These are phyloP conservation scores for Crocuta crocuta DNA, from an alignment of 2,113 vertebrate species.

Conservation along the genomic window DNA sequence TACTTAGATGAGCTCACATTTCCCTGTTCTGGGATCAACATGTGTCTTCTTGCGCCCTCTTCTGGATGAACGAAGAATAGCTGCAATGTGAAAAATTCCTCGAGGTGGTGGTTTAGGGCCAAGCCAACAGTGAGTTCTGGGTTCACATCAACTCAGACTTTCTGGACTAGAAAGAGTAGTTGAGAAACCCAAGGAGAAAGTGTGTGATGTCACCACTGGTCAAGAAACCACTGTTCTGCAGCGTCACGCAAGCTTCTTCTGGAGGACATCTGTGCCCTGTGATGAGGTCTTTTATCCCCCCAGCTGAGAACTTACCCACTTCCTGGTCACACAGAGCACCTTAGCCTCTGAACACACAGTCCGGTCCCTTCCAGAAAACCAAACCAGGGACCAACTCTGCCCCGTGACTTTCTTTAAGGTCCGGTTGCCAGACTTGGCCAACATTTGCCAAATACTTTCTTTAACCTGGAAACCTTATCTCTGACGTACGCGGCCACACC, in stretches of 20 bases:
- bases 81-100: neutral
- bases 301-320: neutral
- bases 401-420: neutral
- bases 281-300: accelerated
- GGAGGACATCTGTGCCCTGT: no score
- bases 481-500: accelerated
- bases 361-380: neutral
- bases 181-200: neutral
- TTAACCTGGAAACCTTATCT: accelerated
- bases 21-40: neutral
- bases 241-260: accelerated
- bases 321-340: no score
- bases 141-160: neutral
- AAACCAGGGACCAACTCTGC: neutral
- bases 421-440: neutral
- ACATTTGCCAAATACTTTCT: neutral
- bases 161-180: neutral
- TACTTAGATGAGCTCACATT: no score
- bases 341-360: neutral
- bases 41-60: constrained; percentile 33
- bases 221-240: neutral
- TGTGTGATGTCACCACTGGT: accelerated
- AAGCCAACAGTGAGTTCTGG: neutral
- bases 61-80: constrained; percentile 13
- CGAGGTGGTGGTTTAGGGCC: neutral